Evolutionary conservation across 2,888 invertebrate species (phyloP).

Genomic region (Flexamia atlantica): DNA sequence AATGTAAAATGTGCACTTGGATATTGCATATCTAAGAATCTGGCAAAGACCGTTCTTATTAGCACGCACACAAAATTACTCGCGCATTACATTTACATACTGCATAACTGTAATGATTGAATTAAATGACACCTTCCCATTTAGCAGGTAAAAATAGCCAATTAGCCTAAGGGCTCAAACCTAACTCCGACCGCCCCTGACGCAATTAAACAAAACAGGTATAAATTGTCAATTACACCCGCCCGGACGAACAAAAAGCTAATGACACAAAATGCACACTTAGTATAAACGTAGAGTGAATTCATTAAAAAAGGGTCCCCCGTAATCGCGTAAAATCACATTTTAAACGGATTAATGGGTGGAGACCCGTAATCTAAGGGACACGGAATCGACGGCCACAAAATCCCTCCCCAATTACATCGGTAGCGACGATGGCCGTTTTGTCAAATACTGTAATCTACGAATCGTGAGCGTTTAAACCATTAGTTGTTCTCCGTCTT

Average conservation of each 20-base stretch:
- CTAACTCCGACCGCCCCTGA: neutral
- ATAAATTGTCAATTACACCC: slow-evolving; percentile 49
- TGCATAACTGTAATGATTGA: neutral
- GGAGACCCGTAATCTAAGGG: slow-evolving; percentile 47
- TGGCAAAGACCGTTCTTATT: too few species aligned
- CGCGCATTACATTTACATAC: neutral
- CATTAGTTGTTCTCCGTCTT: slow-evolving; percentile 46
- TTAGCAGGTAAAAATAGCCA: slow-evolving; percentile 8
- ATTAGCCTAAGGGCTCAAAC: neutral
- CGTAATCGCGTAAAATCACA: slow-evolving; percentile 56
- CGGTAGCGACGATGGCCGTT: slow-evolving; percentile 58
- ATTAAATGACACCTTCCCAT: slow-evolving; percentile 1
- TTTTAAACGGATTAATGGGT: slow-evolving; percentile 60
- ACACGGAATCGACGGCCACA: slow-evolving; percentile 2
- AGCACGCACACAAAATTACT: too few species aligned
- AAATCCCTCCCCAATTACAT: slow-evolving; percentile 38
- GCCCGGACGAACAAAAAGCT: slow-evolving; percentile 24
- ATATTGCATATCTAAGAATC: too few species aligned
- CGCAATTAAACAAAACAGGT: slow-evolving; percentile 46
- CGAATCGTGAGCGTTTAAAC: slow-evolving; percentile 53
- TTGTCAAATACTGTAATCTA: slow-evolving; percentile 59
- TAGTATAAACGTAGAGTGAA: slow-evolving; percentile 48
- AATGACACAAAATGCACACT: slow-evolving; percentile 59
- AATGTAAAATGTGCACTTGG: too few species aligned
- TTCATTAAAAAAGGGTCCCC: slow-evolving; percentile 56